A percentile compares a stretch with the other conserved stretches of the same genome.
Conservation (phyloP, 2,113 vertebrate genomes). For the Amazona guildingii region DNA sequence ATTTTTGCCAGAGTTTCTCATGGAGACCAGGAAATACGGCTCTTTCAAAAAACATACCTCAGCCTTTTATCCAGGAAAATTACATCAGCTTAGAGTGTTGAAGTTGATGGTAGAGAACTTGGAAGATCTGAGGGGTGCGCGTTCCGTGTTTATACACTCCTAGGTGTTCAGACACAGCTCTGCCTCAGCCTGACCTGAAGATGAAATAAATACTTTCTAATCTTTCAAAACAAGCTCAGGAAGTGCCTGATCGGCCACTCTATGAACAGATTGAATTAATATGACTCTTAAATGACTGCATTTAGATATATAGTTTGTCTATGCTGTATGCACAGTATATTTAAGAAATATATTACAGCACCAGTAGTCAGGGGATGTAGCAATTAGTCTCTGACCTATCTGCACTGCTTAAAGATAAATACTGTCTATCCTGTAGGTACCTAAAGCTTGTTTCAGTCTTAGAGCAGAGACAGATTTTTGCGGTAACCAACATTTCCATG, state of each 20-base stretch:
- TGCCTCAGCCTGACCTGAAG: background rate
- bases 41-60: background rate
- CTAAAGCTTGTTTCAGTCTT: background rate
- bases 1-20: background rate
- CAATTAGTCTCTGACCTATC: background rate
- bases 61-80: background rate
- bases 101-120: background rate
- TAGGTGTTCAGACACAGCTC: background rate
- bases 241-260: background rate
- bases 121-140: background rate
- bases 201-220: background rate
- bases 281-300: constrained; percentile 6
- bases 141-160: background rate
- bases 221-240: background rate
- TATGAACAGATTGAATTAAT: constrained; percentile 26
- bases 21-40: fast-evolving
- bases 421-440: background rate
- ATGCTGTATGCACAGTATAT: background rate
- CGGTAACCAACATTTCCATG: background rate
- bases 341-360: background rate
- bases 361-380: constrained; percentile 9
- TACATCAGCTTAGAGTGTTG: background rate
- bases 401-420: background rate
- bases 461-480: background rate
- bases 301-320: background rate